These are phyloP conservation scores for Bombus waltoni DNA, from an alignment of 1,140 invertebrate genomes.

Conservation along the genomic window DNA sequence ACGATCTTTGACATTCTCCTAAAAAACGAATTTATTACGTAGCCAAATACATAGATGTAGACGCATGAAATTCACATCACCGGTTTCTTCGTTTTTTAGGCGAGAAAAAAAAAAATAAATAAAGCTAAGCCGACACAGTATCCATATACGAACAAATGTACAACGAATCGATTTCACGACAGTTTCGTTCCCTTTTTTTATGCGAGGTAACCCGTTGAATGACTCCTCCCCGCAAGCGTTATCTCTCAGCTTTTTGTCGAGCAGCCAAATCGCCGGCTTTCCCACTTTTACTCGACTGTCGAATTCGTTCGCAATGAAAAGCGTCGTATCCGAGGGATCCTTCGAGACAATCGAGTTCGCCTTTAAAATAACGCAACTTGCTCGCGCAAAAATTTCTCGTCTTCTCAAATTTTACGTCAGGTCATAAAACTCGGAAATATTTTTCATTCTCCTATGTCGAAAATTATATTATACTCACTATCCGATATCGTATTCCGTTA, in stretches of 20 bases:
- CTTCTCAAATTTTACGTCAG: neutral
- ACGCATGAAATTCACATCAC: too few relatives aligned
- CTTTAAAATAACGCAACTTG: slow-evolving; percentile 15
- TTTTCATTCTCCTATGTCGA: neutral
- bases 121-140: neutral
- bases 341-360: slow-evolving; percentile 1
- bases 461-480: neutral
- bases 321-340: neutral
- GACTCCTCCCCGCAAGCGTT: neutral
- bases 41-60: too few relatives aligned
- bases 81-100: too few relatives aligned
- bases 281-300: slow-evolving; percentile 6
- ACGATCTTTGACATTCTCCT: too few relatives aligned
- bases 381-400: neutral
- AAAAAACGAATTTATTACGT: too few relatives aligned
- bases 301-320: slow-evolving; percentile 12
- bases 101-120: too few relatives aligned
- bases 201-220: neutral
- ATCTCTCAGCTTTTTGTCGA: slow-evolving; percentile 4
- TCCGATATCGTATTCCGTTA: neutral
- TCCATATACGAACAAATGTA: neutral
- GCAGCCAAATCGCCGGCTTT: slow-evolving; percentile 7
- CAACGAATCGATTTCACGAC: slow-evolving; percentile 7
- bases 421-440: neutral
- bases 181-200: slow-evolving; percentile 13